Conservation (phyloP, 2,888 invertebrate species). For the Cheilosia impressa region DNA sequence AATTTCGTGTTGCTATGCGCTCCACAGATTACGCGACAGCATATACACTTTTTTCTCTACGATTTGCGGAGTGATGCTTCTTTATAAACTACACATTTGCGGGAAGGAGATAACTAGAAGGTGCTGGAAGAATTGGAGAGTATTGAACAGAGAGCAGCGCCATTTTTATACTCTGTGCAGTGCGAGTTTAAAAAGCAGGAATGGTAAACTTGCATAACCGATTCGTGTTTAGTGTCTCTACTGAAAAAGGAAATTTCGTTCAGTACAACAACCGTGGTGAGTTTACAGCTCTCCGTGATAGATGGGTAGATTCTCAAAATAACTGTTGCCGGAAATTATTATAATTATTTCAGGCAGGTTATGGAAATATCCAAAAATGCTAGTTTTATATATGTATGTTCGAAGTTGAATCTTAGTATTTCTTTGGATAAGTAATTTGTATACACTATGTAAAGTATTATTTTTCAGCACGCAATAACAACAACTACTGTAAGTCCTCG, state of each 20-base stretch:
- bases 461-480: too few species aligned
- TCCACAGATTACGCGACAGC: constrained; percentile 69
- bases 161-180: neutral
- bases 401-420: too few species aligned
- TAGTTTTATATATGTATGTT: too few species aligned
- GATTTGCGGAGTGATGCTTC: constrained; percentile 54
- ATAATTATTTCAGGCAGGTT: too few species aligned
- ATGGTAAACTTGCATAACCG: constrained; percentile 22
- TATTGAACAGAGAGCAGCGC: constrained; percentile 17
- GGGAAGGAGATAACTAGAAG: constrained; percentile 56
- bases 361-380: too few species aligned
- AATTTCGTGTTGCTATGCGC: constrained; percentile 73
- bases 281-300: neutral
- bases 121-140: constrained; percentile 62
- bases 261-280: constrained; percentile 11
- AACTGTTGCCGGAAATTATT: too few species aligned
- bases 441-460: too few species aligned
- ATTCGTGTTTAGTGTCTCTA: constrained; percentile 1
- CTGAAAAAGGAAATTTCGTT: neutral
- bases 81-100: constrained; percentile 54
- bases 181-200: neutral
- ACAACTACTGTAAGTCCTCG: too few species aligned
- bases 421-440: too few species aligned
- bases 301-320: too few species aligned
- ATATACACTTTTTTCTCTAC: constrained; percentile 65